phyloP scores from a whole-genome alignment of 2,113 vertebrate genomes.

The Thalassoma bifasciatum region DNA sequence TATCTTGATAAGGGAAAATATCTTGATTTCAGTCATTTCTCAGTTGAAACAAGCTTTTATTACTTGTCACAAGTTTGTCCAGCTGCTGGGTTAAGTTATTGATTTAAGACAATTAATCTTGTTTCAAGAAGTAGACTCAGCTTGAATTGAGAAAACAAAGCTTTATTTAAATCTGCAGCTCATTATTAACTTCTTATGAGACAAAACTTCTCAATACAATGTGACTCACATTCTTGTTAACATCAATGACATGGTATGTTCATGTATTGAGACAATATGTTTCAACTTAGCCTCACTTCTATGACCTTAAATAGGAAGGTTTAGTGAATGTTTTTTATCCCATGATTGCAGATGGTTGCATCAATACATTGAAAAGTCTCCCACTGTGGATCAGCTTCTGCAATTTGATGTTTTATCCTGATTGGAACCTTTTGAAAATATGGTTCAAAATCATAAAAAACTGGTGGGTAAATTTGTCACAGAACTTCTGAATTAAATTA shows the following conservation, averaged over 20 bases:
- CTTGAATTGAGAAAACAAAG: too few species aligned
- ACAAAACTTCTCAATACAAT: too few species aligned
- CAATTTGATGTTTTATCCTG: not conserved
- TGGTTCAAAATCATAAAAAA: constrained; percentile 11
- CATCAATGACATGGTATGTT: not conserved
- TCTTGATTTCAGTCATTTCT: too few species aligned
- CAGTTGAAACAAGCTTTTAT: too few species aligned
- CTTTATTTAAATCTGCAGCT: too few species aligned
- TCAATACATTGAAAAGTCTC: not conserved
- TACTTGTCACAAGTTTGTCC: too few species aligned
- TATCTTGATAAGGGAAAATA: too few species aligned
- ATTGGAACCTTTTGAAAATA: not conserved
- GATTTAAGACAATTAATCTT: too few species aligned
- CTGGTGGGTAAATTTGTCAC: constrained; percentile 2
- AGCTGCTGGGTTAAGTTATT: too few species aligned
- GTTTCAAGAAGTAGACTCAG: too few species aligned
- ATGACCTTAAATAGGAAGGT: not conserved
- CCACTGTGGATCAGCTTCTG: not conserved
- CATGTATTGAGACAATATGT: too few species aligned
- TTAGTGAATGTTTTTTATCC: not conserved
- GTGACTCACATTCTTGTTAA: not conserved
- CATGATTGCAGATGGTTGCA: not conserved
- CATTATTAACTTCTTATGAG: too few species aligned
- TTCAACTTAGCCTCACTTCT: not conserved
- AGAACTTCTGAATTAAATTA: not conserved